Percentiles rank a stretch among this genome's conserved stretches.
phyloP scores from a whole-genome alignment of 2,888 invertebrate genomes.

The Hydroisotoma schaefferi region DNA sequence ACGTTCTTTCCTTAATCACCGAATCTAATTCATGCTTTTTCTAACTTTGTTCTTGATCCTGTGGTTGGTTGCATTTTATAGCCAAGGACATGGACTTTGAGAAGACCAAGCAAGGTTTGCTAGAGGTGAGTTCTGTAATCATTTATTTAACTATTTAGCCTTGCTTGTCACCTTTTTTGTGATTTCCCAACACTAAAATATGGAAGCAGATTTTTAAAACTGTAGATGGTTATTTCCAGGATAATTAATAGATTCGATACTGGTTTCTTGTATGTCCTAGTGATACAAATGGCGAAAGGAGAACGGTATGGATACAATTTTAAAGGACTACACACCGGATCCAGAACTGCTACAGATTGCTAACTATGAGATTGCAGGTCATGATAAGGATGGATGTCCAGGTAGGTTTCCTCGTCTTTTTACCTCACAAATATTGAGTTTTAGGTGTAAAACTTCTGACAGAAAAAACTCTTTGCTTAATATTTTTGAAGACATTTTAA shows the following conservation, averaged over 20 bases:
- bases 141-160: too few species aligned
- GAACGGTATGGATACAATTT: conserved; percentile 38
- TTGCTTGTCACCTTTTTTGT: too few species aligned
- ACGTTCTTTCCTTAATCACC: too few species aligned
- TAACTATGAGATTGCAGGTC: conserved; percentile 28
- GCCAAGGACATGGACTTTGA: conserved; percentile 45
- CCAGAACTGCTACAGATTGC: conserved; percentile 38
- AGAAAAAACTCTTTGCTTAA: too few species aligned
- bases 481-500: too few species aligned
- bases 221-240: neutral
- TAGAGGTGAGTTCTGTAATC: conserved; percentile 32
- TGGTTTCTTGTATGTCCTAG: conserved; percentile 14
- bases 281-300: conserved; percentile 43
- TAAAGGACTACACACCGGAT: conserved; percentile 37
- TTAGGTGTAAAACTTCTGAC: too few species aligned
- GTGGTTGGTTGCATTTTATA: too few species aligned
- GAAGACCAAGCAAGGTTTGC: conserved; percentile 40
- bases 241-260: neutral
- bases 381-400: conserved; percentile 43
- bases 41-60: too few species aligned
- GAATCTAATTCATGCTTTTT: too few species aligned
- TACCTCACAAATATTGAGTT: too few species aligned
- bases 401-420: conserved; percentile 21
- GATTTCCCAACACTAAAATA: too few species aligned
- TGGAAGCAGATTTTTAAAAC: too few species aligned